These are phyloP conservation scores for Maniola jurtina DNA, from an alignment of 1,140 invertebrate species.

Conservation along the genomic window DNA sequence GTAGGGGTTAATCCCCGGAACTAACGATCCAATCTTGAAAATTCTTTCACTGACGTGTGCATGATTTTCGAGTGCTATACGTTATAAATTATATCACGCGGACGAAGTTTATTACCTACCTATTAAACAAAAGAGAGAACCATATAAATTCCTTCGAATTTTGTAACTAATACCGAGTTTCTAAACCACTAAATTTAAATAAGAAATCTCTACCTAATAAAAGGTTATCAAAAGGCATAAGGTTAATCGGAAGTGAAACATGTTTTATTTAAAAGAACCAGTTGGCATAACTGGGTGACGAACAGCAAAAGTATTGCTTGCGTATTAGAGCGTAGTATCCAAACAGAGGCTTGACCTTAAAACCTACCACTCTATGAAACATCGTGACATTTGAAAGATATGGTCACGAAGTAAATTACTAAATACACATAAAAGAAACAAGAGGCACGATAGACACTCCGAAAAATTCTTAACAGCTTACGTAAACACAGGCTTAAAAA, in stretches of 20 bases:
- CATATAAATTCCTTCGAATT: too few relatives aligned
- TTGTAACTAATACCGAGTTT: too few relatives aligned
- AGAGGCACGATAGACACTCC: constrained; percentile 18
- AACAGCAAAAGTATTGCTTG: constrained; percentile 1
- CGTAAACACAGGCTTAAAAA: constrained; percentile 28
- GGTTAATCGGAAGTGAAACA: not conserved
- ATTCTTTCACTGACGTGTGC: too few relatives aligned
- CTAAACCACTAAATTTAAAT: too few relatives aligned
- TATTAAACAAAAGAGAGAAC: too few relatives aligned
- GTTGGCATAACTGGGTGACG: not conserved
- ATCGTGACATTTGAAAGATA: constrained; percentile 40
- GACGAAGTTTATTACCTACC: too few relatives aligned
- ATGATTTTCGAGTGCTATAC: too few relatives aligned
- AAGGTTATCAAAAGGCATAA: not conserved
- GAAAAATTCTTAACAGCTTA: constrained; percentile 33
- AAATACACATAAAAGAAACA: constrained; percentile 13
- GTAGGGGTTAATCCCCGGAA: too few relatives aligned
- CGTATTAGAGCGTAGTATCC: not conserved
- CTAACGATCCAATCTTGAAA: too few relatives aligned
- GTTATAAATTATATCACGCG: too few relatives aligned
- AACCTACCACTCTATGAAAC: constrained; percentile 8
- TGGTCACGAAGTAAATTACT: constrained; percentile 35
- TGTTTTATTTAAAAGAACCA: not conserved
- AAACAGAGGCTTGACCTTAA: constrained; percentile 11
- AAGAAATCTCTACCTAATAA: too few relatives aligned